Evolutionary conservation across 1,140 invertebrate species (phyloP).

Genomic region (Ridgeia piscesae): DNA sequence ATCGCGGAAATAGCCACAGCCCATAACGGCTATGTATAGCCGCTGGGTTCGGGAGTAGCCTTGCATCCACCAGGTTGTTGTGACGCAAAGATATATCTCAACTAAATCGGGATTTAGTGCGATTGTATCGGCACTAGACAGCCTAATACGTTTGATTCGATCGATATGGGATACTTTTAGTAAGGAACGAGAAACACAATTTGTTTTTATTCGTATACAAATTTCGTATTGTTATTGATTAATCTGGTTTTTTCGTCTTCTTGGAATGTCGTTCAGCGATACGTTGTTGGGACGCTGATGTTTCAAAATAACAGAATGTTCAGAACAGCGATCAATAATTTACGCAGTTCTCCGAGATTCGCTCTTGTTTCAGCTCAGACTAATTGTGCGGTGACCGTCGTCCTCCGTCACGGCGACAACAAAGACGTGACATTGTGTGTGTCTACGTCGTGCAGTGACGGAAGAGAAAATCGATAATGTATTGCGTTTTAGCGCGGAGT

Average conservation of each 20-base stretch:
- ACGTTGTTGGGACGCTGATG: not conserved
- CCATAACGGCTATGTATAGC: not conserved
- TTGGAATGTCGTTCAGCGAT: not conserved
- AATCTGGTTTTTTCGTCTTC: not conserved
- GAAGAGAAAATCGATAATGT: not conserved
- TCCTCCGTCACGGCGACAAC: not conserved
- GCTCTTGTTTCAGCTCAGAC: not conserved
- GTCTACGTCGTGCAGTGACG: not conserved
- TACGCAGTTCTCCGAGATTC: not conserved
- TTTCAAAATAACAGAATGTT: not conserved
- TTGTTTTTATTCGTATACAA: not conserved
- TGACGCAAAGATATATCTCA: not conserved
- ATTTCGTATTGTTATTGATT: not conserved
- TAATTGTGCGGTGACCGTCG: not conserved
- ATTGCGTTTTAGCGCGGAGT: not conserved
- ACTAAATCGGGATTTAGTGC: not conserved
- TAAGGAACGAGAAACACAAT: not conserved
- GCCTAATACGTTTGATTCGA: too few relatives aligned
- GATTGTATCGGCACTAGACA: not conserved
- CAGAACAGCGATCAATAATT: not conserved
- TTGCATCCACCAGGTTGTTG: not conserved
- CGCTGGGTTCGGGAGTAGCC: not conserved
- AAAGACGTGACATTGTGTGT: not conserved
- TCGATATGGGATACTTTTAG: too few relatives aligned
- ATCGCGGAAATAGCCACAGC: not conserved